These are phyloP conservation scores for Xiphophorus maculatus DNA, from an alignment of 2,113 vertebrate genomes.

Conservation along the genomic window DNA sequence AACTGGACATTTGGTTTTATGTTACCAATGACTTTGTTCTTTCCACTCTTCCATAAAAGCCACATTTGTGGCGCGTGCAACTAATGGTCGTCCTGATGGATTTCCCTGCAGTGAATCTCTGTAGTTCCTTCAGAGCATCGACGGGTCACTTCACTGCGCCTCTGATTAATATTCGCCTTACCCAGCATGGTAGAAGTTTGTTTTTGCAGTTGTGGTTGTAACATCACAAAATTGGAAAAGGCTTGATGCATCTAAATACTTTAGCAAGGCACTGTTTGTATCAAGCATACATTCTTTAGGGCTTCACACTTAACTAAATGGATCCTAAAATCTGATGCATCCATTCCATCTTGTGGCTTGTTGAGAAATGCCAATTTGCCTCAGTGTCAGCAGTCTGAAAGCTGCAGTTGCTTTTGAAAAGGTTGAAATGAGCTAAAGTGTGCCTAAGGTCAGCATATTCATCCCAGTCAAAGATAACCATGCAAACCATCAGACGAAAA, in stretches of 20 bases:
- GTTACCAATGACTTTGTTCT: too few relatives aligned
- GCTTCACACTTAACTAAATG: not conserved
- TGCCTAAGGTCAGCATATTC: conserved; percentile 21
- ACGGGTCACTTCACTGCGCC: not conserved
- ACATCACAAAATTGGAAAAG: not conserved
- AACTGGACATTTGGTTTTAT: too few relatives aligned
- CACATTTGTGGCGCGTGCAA: too few relatives aligned
- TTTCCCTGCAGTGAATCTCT: not conserved
- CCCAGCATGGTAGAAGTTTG: not conserved
- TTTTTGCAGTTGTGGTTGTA: not conserved
- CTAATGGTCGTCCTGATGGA: not conserved
- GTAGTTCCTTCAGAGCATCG: not conserved
- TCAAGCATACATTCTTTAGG: not conserved
- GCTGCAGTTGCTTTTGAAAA: conserved; percentile 19
- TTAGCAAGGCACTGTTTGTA: not conserved
- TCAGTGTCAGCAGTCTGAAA: conserved; percentile 9
- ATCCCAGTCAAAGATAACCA: conserved; percentile 31
- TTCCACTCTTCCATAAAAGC: too few relatives aligned
- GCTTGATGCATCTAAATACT: not conserved
- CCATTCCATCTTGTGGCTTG: not conserved
- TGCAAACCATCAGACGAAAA: conserved; percentile 24
- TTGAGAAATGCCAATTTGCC: conserved; percentile 17
- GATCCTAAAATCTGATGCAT: not conserved
- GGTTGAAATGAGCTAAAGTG: conserved; percentile 7
- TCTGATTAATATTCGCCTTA: not conserved